Percentiles rank a stretch among this genome's conserved stretches.
These are phyloP conservation scores for Jaculus jaculus DNA, from an alignment of 2,113 vertebrate species.

Conservation along the genomic window DNA sequence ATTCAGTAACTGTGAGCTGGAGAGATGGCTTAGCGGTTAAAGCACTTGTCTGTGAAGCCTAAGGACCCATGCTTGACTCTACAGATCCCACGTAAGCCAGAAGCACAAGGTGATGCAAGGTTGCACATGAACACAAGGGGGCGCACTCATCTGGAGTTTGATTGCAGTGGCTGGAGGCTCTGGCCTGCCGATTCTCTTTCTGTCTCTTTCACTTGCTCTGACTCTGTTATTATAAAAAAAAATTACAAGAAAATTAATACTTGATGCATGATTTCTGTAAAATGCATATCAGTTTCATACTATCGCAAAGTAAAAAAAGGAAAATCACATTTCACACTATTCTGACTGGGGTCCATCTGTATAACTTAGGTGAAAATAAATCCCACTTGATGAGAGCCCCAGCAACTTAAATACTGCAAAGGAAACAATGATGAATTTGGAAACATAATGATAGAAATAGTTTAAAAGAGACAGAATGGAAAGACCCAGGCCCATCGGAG, in stretches of 20 bases:
- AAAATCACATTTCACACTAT: background rate
- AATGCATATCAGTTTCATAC: background rate
- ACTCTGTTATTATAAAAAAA: background rate
- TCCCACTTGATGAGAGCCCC: background rate
- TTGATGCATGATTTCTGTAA: background rate
- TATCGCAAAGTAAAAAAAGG: background rate
- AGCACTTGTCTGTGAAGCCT: no score
- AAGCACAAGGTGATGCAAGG: no score
- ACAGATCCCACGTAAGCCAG: no score
- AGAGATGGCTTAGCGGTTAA: no score
- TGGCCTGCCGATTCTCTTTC: no score
- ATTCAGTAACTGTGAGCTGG: no score
- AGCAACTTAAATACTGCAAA: background rate
- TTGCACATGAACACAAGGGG: no score
- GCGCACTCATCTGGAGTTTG: no score
- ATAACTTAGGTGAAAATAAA: background rate
- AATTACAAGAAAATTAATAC: background rate
- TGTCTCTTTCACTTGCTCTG: no score
- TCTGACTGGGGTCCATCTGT: background rate
- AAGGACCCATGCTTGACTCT: no score
- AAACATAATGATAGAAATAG: background rate
- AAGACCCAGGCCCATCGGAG: background rate
- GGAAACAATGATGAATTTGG: background rate
- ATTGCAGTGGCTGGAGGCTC: no score
- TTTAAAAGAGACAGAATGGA: background rate